Percentiles rank a stretch among this genome's conserved stretches.
phyloP scores from a whole-genome alignment of 2,113 vertebrate species.

The Equus przewalskii region DNA sequence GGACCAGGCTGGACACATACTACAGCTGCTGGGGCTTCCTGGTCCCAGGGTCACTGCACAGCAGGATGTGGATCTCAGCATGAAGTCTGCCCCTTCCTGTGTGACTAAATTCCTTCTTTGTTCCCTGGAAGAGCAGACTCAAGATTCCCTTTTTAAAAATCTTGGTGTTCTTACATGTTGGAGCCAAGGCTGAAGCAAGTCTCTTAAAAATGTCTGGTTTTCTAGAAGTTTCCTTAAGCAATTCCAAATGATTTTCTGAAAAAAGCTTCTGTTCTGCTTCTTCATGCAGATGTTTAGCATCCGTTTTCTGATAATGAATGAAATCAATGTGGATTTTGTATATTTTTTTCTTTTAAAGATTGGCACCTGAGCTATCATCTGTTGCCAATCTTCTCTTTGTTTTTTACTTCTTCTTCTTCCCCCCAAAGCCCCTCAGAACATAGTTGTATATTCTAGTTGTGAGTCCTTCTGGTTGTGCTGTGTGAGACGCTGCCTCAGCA shows the following conservation, averaged over 20 bases:
- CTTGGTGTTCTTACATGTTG: slow-evolving; percentile 96
- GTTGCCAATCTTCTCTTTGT: no score
- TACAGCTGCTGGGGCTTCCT: slow-evolving; percentile 97
- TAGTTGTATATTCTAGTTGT: no score
- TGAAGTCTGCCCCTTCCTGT: slow-evolving; percentile 95
- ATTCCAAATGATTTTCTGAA: slow-evolving; percentile 92
- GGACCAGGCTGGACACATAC: slow-evolving; percentile 94
- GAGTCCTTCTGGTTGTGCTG: no score
- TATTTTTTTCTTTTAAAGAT: no score
- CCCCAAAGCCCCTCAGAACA: no score
- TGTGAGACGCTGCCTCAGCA: no score
- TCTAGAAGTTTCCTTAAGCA: slow-evolving; percentile 93
- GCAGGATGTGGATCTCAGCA: slow-evolving; percentile 95
- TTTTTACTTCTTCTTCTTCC: no score
- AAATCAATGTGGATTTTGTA: slow-evolving; percentile 94
- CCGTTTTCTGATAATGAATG: slow-evolving; percentile 96
- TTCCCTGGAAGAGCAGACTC: slow-evolving; percentile 95
- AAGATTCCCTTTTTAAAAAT: slow-evolving; percentile 97
- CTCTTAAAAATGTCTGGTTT: slow-evolving; percentile 95
- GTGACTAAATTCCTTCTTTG: slow-evolving; percentile 95
- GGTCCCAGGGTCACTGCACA: slow-evolving; percentile 96
- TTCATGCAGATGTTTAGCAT: slow-evolving; percentile 94
- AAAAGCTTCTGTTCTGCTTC: slow-evolving; percentile 94
- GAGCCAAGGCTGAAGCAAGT: slow-evolving; percentile 93
- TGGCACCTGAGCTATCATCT: no score